Evolutionary conservation across 2,888 invertebrate species (phyloP).

Genomic region (Agapostemon virescens): DNA sequence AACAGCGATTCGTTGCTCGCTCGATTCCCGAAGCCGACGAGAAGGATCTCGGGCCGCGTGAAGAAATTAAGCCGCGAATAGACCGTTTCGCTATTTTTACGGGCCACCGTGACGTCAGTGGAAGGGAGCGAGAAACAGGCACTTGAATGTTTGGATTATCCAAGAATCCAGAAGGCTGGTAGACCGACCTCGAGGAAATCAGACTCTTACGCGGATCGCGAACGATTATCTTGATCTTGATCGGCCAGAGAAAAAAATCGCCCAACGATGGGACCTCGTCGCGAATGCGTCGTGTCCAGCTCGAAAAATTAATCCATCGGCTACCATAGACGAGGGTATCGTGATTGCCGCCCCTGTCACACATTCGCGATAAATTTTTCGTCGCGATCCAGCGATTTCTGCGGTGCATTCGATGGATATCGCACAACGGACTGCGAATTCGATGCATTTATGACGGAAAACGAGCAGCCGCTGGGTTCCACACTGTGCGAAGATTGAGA

Average conservation of each 20-base stretch:
- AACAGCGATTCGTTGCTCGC: background rate
- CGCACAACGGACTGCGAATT: too few relatives aligned
- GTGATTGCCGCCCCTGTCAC: too few relatives aligned
- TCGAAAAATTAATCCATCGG: too few relatives aligned
- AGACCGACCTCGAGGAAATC: constrained; percentile 35
- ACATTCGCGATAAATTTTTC: too few relatives aligned
- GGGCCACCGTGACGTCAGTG: constrained; percentile 68
- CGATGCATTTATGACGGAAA: too few relatives aligned
- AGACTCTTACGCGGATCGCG: constrained; percentile 15
- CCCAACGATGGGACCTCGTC: too few relatives aligned
- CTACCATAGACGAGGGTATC: too few relatives aligned
- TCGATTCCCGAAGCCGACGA: background rate
- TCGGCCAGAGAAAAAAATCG: background rate
- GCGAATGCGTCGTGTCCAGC: too few relatives aligned
- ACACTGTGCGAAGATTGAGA: too few relatives aligned
- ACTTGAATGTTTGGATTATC: constrained; percentile 59
- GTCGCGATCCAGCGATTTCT: too few relatives aligned
- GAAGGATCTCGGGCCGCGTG: constrained; percentile 34
- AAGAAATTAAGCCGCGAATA: constrained; percentile 65
- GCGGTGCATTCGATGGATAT: too few relatives aligned
- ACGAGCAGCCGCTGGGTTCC: too few relatives aligned
- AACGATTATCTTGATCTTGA: constrained; percentile 12
- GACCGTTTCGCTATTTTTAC: constrained; percentile 67
- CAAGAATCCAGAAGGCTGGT: constrained; percentile 54
- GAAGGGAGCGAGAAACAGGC: constrained; percentile 50